Base-by-base conservation (phyloP, 2,113 vertebrate genomes). In the Centrocercus urophasianus region DNA sequence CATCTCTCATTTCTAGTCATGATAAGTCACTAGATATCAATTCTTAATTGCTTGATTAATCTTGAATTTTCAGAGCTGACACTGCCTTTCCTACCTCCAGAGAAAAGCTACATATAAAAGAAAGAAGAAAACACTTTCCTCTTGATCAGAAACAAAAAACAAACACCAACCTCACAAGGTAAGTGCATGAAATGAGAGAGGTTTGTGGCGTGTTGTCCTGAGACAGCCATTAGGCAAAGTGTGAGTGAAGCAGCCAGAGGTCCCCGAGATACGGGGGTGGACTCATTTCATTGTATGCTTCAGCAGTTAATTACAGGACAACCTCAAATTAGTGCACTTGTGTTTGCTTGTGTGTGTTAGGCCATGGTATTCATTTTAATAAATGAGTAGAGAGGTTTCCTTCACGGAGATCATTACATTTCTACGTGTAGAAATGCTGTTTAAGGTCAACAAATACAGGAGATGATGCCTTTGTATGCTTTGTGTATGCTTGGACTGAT, bases 21-120 rank as follows among this genome's bases (percentile, higher is more conserved):
- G 52, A 61, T 67, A 93, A 91, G 52, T 91, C 61, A 90, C 52
- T 72, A 83, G 88, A 72, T 89, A 95, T 69, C 89, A 95, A 86
- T 93, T 95, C 89, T 91, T 97, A 93, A 95, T 93, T 95, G 91
- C 90, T 88, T 93, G 88, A 94, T 95, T 94, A 95, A 83, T 94
- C 79, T 74, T 72, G 85, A 90, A 54, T 83, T 94, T 93, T 90
- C 48, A 94, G 90, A 91, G 73, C 91, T 91, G 94, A 81, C 73
- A 65, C 43, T 69, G 80, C 69, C 88, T 90, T 61, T 61, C 52
- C 24, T 27, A 65, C 69, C 42, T 82, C 76, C 60, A 83, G 52
- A 77, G 40, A 74, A 86, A 63, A 83, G 43, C 57, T 83, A 54
- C 70, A 30, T 67, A 61, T 74, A 48, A 57, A 67, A 91, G 18